These are phyloP conservation scores for Phylloscopus trochiloides DNA, from an alignment of 2,113 vertebrate species.

Conservation along the genomic window DNA sequence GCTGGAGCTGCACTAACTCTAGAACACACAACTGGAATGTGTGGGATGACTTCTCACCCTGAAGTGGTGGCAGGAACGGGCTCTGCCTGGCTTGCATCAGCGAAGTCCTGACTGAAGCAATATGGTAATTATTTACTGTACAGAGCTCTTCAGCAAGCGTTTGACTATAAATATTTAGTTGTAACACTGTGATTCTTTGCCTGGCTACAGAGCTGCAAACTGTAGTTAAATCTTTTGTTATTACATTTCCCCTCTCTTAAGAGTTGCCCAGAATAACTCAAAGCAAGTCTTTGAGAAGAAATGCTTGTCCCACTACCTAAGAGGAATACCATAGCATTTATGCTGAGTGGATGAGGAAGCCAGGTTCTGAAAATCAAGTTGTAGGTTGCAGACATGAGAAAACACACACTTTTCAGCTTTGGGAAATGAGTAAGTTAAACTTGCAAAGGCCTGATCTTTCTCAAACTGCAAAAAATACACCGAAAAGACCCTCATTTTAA, in stretches of 20 bases:
- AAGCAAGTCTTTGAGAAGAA: not conserved
- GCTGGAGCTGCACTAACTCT: not conserved
- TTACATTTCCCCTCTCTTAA: not conserved
- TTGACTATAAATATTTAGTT: constrained; percentile 11
- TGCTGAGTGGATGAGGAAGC: not conserved
- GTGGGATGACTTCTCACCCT: not conserved
- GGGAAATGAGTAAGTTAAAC: not conserved
- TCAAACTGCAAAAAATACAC: not conserved
- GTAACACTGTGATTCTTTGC: not conserved
- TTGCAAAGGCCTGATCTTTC: not conserved
- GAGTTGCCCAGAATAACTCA: not conserved
- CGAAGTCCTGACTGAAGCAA: not conserved
- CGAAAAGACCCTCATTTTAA: not conserved
- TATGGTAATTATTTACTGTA: constrained; percentile 10
- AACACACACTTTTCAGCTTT: not conserved
- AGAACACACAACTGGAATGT: not conserved
- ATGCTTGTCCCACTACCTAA: not conserved
- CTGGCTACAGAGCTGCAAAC: not conserved
- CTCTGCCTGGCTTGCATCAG: not conserved
- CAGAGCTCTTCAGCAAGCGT: not conserved
- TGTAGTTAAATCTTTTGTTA: not conserved
- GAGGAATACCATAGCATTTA: not conserved
- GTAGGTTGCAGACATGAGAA: not conserved
- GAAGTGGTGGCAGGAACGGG: not conserved
- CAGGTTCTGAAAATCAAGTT: not conserved